Evolutionary conservation across 37 sponge, comb jelly and placozoan species (phyloP).

Genomic region (Ianthella basta): DNA sequence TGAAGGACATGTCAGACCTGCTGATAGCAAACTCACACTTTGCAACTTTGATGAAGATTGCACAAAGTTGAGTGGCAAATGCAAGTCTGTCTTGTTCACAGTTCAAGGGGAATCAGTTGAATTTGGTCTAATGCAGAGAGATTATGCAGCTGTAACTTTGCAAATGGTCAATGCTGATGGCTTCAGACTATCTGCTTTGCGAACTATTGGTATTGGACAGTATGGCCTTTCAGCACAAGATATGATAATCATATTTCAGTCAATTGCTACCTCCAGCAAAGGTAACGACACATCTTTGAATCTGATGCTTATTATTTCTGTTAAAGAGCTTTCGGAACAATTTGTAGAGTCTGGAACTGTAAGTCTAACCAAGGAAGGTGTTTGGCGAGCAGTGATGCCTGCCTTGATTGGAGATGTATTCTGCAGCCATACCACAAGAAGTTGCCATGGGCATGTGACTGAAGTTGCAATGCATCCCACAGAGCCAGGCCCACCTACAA

Average conservation of each 20-base stretch:
- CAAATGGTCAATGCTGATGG: slow-evolving; percentile 27
- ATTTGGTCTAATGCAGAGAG: slow-evolving; percentile 53
- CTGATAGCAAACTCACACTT: slow-evolving; percentile 31
- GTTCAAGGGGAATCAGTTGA: slow-evolving; percentile 50
- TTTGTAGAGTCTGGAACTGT: neutral
- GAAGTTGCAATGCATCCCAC: too few species aligned
- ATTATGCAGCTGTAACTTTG: slow-evolving; percentile 35
- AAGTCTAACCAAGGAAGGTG: too few species aligned
- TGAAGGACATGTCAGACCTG: slow-evolving; percentile 64
- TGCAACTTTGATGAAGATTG: slow-evolving; percentile 42
- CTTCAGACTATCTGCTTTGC: slow-evolving; percentile 47
- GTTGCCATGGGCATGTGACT: neutral
- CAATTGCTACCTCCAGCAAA: slow-evolving; percentile 33
- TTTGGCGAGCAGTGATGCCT: slow-evolving; percentile 31
- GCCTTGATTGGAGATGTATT: slow-evolving; percentile 32
- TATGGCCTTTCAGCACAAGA: slow-evolving; percentile 29
- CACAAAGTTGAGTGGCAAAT: slow-evolving; percentile 27
- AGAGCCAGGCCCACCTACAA: too few species aligned
- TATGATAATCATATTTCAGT: slow-evolving; percentile 37
- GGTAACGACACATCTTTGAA: neutral
- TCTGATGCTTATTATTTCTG: neutral
- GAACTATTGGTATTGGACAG: slow-evolving; percentile 62
- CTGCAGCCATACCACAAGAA: slow-evolving; percentile 10
- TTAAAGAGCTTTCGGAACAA: neutral
- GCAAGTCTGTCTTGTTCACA: slow-evolving; percentile 8